phyloP scores from a whole-genome alignment of 2,888 invertebrate genomes.

The Nasonovia ribisnigri region DNA sequence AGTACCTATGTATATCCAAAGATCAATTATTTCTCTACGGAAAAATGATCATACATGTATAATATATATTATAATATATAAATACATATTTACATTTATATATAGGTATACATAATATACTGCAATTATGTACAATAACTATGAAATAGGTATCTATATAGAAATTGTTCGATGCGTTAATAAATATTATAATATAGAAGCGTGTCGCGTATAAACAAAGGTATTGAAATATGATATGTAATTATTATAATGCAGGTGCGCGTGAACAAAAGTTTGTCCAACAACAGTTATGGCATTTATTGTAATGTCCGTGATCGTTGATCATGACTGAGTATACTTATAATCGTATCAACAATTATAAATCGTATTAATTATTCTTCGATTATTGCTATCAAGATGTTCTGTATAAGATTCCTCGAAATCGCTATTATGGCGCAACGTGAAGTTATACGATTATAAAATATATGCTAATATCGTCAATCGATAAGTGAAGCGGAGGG shows the following conservation, averaged over 20 bases:
- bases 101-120: too few species aligned
- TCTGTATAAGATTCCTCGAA: constrained; percentile 37
- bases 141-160: neutral
- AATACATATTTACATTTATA: too few species aligned
- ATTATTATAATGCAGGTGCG: neutral
- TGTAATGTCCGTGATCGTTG: neutral
- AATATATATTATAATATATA: neutral
- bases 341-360: constrained; percentile 48
- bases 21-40: too few species aligned
- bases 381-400: constrained; percentile 41
- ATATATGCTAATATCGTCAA: neutral
- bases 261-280: constrained; percentile 3
- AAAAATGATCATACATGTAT: too few species aligned
- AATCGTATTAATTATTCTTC: constrained; percentile 45
- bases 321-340: constrained; percentile 23
- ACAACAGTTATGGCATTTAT: constrained; percentile 52
- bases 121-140: neutral
- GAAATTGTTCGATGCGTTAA: neutral
- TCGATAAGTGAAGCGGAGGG: neutral
- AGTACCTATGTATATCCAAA: too few species aligned
- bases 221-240: constrained; percentile 22
- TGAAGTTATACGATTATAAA: constrained; percentile 17
- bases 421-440: constrained; percentile 48
- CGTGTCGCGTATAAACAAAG: neutral
- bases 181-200: neutral